Percentiles rank a stretch among this genome's conserved stretches.
Conservation (phyloP, 64 coral and sea anemone genomes). For the Stichodactyla mertensii region DNA sequence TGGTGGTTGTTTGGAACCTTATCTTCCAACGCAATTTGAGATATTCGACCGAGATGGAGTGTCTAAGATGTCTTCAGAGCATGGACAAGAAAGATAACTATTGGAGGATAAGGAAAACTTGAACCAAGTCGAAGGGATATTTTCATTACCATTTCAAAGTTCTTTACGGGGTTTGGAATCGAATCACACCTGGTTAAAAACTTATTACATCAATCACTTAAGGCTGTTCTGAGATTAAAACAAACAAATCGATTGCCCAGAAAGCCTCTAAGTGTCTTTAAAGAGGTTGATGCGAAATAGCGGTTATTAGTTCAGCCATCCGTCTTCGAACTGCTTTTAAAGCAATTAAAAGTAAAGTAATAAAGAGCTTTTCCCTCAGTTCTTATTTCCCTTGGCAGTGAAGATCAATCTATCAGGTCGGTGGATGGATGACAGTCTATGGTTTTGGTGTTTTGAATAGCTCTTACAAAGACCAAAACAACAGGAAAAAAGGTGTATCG, state of each 20-base stretch:
- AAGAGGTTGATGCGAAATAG: constrained; percentile 18
- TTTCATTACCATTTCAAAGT: background rate
- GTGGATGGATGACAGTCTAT: background rate
- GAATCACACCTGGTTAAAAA: constrained; percentile 14
- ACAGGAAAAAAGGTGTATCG: background rate
- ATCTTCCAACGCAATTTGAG: background rate
- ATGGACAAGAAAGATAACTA: constrained; percentile 9
- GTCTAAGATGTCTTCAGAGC: constrained; percentile 9
- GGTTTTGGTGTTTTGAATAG: constrained; percentile 16
- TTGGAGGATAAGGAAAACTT: background rate
- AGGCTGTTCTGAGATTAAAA: constrained; percentile 12
- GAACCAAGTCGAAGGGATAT: background rate
- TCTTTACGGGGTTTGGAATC: background rate
- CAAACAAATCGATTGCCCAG: constrained; percentile 15
- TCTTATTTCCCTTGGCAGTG: constrained; percentile 15
- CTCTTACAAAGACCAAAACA: background rate
- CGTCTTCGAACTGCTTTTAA: constrained; percentile 36
- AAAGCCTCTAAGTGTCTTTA: constrained; percentile 10
- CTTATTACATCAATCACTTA: constrained; percentile 20
- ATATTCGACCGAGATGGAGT: constrained; percentile 5
- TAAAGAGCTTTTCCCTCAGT: background rate
- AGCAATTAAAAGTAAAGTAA: constrained; percentile 32
- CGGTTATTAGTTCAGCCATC: constrained; percentile 29
- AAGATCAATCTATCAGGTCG: constrained; percentile 10
- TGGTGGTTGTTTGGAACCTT: background rate